Conservation (phyloP, 2,888 invertebrate genomes). For the Tiphia femorata region DNA sequence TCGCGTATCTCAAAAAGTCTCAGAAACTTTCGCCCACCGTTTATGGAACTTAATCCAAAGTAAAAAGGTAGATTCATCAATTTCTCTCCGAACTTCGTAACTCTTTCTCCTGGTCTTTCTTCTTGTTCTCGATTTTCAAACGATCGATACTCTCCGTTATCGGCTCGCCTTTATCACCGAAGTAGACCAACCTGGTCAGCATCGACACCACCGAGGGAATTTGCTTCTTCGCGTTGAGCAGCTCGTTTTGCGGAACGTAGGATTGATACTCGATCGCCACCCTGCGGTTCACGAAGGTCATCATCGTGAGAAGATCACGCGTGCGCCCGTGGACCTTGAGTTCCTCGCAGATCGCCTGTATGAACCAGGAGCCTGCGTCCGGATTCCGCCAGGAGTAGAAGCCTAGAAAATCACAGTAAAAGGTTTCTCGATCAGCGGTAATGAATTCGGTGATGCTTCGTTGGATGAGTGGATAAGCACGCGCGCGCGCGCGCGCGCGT, state of each 20-base stretch:
- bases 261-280: conserved; percentile 79
- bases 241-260: conserved; percentile 65
- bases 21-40: no score
- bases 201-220: conserved; percentile 78
- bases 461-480: no score
- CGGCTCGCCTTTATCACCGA: no score
- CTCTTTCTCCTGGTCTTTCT: no score
- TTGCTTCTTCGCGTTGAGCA: conserved; percentile 75
- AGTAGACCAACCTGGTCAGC: conserved; percentile 74
- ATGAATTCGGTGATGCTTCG: no score
- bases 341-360: conserved; percentile 76
- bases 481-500: no score
- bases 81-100: no score
- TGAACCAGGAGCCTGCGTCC: conserved; percentile 79
- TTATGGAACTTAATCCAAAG: no score
- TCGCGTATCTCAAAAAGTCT: no score
- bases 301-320: conserved; percentile 75
- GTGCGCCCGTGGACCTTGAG: conserved; percentile 69
- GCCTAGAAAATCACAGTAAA: conserved; percentile 68
- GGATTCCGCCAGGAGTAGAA: conserved; percentile 79
- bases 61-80: no score
- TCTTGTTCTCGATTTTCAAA: no score
- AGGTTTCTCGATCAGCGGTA: conserved; percentile 7
- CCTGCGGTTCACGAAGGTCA: conserved; percentile 75
- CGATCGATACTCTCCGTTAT: no score